Evolutionary conservation across 2,797 vertebrate genomes (phyloP), one percentile per base, ranked within the genome.

Genomic region (Pelobates cultripes): DNA sequence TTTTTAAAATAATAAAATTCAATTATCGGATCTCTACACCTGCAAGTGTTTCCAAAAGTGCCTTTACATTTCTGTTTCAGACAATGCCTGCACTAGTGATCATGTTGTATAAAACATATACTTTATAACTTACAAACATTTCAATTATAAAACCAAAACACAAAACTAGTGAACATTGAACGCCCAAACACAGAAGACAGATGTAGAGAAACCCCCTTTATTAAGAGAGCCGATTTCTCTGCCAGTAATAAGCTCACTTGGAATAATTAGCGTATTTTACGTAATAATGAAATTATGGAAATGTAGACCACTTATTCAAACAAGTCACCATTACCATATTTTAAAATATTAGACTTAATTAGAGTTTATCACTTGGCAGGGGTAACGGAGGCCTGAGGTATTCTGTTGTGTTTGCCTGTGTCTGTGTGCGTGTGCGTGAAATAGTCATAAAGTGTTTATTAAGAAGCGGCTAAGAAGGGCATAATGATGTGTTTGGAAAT

Each of bases 401-500:
- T 90, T 85, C 10, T 57, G 87, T 88, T 87, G 87, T 90, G 92
- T 92, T 75, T 72, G 55, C 73, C 61, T 70, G 67, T 28, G 70
- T 43, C 63, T 75, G 57, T n/a, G 51, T 73, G 75, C 10, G 53
- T 92, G 74, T 73, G 70, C 51, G 14, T 71, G 75, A 75, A 97
- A 95, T 95, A 94, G 96, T 97, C 97, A 97, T 99, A 97, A 99
- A 97, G 95, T 97, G 96, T 97, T 98, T 97, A 99, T 99, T 98
- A 99, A 97, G 96, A 97, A 12, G 94, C 87, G 92, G 96, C 95
- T 96, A 95, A 96, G 96, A 96, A 96, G 92, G 91, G 93, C 92
- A 93, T 99, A 99, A 99, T 98, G 96, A 98, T 96, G 95, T 97
- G 96, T 98, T 95, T 94, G 93, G 97, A 97, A 98, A 97, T 96